Conservation (phyloP, 2,797 vertebrate species). For the Smutsia temminckii region DNA sequence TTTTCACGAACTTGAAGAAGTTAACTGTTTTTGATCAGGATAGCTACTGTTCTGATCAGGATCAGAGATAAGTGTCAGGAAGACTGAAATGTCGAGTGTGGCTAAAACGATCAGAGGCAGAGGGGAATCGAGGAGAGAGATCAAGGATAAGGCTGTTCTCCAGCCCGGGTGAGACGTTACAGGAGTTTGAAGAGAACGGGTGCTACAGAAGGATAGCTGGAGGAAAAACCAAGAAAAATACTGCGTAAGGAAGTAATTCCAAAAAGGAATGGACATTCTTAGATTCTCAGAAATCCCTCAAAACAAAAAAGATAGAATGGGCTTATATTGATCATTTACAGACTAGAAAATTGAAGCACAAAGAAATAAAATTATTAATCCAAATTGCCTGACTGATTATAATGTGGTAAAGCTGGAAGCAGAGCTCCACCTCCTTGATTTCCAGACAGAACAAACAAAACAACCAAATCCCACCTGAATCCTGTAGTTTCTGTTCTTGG, state of each 20-base stretch:
- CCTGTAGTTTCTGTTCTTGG: background rate
- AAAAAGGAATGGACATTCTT: background rate
- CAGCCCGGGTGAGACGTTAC: background rate
- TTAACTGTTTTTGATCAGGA: background rate
- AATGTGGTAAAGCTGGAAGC: background rate
- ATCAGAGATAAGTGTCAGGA: background rate
- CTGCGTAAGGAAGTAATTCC: background rate
- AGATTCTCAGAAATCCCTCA: background rate
- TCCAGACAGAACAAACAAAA: background rate
- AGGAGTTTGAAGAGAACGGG: background rate
- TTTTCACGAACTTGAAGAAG: background rate
- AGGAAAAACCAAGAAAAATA: slow-evolving; percentile 12
- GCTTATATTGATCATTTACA: background rate
- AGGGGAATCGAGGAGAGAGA: background rate
- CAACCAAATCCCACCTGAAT: background rate
- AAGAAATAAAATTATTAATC: background rate
- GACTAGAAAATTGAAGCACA: background rate
- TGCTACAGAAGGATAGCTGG: background rate
- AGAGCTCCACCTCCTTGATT: background rate
- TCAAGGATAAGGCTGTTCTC: background rate
- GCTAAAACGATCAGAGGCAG: background rate
- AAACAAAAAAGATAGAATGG: background rate
- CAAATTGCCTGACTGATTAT: background rate
- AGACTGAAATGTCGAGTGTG: background rate
- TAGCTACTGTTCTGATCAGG: background rate